Percentiles rank a stretch among this genome's conserved stretches.
These are phyloP conservation scores for Erannis defoliaria DNA, from an alignment of 2,888 invertebrate species.

Conservation along the genomic window DNA sequence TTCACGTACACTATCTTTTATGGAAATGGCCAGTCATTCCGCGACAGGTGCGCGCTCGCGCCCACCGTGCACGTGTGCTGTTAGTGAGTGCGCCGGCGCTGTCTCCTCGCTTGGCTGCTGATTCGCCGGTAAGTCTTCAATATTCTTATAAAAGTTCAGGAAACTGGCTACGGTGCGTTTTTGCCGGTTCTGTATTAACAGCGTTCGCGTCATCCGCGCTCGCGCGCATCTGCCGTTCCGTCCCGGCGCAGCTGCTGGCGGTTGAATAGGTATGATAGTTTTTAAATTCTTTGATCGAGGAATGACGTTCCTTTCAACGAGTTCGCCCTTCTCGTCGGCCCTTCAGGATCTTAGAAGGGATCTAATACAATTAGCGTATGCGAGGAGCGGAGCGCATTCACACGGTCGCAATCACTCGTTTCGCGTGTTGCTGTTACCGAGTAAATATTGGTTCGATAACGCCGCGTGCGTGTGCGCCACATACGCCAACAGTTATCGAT, in stretches of 20 bases:
- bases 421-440: constrained; percentile 76
- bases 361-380: constrained; percentile 65
- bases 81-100: constrained; percentile 82
- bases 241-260: constrained; percentile 77
- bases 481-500: constrained; percentile 77
- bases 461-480: constrained; percentile 73
- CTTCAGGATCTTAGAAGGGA: constrained; percentile 55
- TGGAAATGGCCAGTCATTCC: constrained; percentile 83
- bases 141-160: constrained; percentile 58
- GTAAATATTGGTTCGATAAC: constrained; percentile 82
- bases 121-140: constrained; percentile 69
- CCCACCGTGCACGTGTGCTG: constrained; percentile 84
- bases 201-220: constrained; percentile 62
- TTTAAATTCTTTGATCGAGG: constrained; percentile 63
- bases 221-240: constrained; percentile 81
- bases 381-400: constrained; percentile 61
- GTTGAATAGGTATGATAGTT: constrained; percentile 74
- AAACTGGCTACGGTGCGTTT: constrained; percentile 60
- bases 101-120: constrained; percentile 58
- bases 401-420: constrained; percentile 64
- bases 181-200: constrained; percentile 69
- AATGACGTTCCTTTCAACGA: constrained; percentile 63
- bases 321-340: constrained; percentile 60
- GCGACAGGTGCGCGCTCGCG: constrained; percentile 84
- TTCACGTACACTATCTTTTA: constrained; percentile 70